A percentile compares a stretch with the other conserved stretches of the same genome.
Evolutionary conservation across 2,797 vertebrate species (phyloP).

Genomic region (Melanitta fusca): DNA sequence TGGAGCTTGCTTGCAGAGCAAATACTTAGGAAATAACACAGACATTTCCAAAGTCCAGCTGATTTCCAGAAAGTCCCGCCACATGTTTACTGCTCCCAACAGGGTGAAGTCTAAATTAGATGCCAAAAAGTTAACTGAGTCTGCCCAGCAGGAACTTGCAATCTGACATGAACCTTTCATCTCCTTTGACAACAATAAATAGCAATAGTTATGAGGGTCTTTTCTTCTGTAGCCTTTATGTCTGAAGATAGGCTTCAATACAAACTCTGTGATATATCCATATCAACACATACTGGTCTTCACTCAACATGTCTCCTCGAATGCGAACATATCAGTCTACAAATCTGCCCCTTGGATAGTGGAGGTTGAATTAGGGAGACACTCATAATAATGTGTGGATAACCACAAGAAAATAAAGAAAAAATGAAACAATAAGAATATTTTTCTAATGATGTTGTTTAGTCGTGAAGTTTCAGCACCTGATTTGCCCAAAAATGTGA

Average conservation of each 20-base stretch:
- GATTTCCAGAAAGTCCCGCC: constrained; percentile 38
- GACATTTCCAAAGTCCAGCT: constrained; percentile 23
- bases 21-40: constrained; percentile 46
- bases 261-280: constrained; percentile 25
- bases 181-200: constrained; percentile 29
- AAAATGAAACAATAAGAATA: neutral
- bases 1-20: neutral
- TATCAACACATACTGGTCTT: neutral
- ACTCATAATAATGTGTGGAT: neutral
- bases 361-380: neutral
- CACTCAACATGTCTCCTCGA: neutral
- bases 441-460: neutral
- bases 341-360: neutral
- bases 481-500: neutral
- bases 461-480: neutral
- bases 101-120: neutral
- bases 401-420: neutral
- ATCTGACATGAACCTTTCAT: constrained; percentile 44
- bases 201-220: constrained; percentile 33
- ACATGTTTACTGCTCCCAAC: constrained; percentile 30
- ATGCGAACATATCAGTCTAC: neutral
- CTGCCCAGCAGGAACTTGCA: constrained; percentile 18
- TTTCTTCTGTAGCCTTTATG: constrained; percentile 38
- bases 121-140: constrained; percentile 32
- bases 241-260: constrained; percentile 11